phyloP scores from a whole-genome alignment of 2,113 vertebrate species.

The Bos taurus region ARS-UCD2.0 NC_037333.1:59143501-59144000 shows the following conservation, averaged over 20 bases:
- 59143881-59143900: background rate
- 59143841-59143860: background rate
- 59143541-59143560: constrained; percentile 1
- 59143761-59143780: no score
- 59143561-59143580: constrained; percentile 32
- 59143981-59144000: background rate
- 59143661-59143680: constrained; percentile 44
- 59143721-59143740: no score
- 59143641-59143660: constrained; percentile 25
- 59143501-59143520: background rate
- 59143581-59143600: background rate
- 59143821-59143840: constrained; percentile 70
- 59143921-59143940: constrained; percentile 10
- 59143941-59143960: background rate
- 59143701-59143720: no score
- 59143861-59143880: background rate
- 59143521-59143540: background rate
- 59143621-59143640: background rate
- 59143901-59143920: constrained; percentile 42
- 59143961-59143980: background rate
- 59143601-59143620: constrained; percentile 9
- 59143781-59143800: no score
- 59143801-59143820: no score
- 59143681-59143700: background rate
- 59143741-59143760: no score